A percentile compares a stretch with the other conserved stretches of the same genome.
Conservation (phyloP, 53 echinoderm and acorn worm species). For the Zoroaster sp. region DNA sequence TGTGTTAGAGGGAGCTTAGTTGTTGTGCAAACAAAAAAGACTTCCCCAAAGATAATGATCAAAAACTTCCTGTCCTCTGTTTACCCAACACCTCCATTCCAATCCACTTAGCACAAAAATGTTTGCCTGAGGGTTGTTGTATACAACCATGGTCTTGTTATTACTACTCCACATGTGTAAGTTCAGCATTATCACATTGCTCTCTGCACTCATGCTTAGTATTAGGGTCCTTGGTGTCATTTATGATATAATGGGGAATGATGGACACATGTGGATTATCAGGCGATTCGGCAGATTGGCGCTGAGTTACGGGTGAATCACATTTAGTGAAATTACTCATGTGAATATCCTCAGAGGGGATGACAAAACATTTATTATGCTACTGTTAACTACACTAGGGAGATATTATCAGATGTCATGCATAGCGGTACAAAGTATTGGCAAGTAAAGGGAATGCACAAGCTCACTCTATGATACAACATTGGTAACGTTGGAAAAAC, state of each 20-base stretch:
- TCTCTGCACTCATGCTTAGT: neutral
- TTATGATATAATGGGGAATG: neutral
- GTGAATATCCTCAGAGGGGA: neutral
- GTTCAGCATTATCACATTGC: neutral
- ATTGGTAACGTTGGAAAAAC: no score
- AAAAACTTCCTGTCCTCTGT: conserved; percentile 25
- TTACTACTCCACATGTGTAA: no score
- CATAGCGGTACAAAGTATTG: no score
- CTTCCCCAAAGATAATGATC: neutral
- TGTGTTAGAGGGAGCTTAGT: neutral
- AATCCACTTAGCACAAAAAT: conserved; percentile 25
- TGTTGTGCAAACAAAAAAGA: conserved; percentile 17
- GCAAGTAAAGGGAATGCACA: no score
- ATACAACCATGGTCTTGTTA: no score
- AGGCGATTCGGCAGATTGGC: neutral
- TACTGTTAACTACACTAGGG: no score
- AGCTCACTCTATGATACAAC: no score
- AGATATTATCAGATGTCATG: no score
- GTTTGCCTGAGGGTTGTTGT: neutral
- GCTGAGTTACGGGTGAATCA: neutral
- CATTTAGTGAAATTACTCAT: neutral
- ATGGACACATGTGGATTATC: conserved; percentile 10
- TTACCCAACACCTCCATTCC: neutral
- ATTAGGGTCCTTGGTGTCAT: conserved; percentile 13
- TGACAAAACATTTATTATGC: no score